phyloP scores from a whole-genome alignment of 2,797 vertebrate species.

The Catamblyrhynchus diadema region DNA sequence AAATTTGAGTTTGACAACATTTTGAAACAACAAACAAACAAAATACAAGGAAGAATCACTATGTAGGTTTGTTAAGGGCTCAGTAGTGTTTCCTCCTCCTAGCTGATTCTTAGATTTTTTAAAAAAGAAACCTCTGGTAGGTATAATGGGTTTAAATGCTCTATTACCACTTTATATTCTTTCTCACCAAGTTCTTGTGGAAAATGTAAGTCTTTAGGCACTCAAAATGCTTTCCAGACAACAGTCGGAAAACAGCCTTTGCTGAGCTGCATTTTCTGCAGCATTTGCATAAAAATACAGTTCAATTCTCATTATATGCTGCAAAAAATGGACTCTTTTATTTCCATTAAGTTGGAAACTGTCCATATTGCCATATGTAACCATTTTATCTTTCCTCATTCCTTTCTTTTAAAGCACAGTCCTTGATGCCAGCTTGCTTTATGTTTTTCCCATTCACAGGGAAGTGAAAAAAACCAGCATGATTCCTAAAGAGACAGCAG shows the following conservation, averaged over 20 bases:
- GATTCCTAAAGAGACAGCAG: neutral
- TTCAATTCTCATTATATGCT: neutral
- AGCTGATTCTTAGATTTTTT: neutral
- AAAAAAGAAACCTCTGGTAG: neutral
- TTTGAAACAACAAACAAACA: neutral
- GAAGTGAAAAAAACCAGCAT: slow-evolving; percentile 18
- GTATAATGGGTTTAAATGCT: neutral
- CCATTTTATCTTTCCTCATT: slow-evolving; percentile 17
- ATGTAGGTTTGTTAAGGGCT: neutral
- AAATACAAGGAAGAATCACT: neutral
- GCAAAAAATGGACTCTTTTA: slow-evolving; percentile 42
- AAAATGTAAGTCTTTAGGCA: slow-evolving; percentile 24
- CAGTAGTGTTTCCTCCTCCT: neutral
- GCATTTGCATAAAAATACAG: slow-evolving; percentile 61
- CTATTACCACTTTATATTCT: neutral
- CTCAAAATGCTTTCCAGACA: slow-evolving; percentile 24
- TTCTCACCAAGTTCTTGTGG: neutral
- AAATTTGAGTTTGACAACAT: neutral
- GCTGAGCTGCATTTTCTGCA: slow-evolving; percentile 44
- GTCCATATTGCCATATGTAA: slow-evolving; percentile 63
- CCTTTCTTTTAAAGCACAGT: slow-evolving; percentile 25
- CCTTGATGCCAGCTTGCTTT: slow-evolving; percentile 40
- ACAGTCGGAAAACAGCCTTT: neutral
- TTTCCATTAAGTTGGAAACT: slow-evolving; percentile 52
- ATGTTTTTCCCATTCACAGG: slow-evolving; percentile 34